phyloP scores from a whole-genome alignment of 2,888 invertebrate species.

The Blomia tropicalis region DNA sequence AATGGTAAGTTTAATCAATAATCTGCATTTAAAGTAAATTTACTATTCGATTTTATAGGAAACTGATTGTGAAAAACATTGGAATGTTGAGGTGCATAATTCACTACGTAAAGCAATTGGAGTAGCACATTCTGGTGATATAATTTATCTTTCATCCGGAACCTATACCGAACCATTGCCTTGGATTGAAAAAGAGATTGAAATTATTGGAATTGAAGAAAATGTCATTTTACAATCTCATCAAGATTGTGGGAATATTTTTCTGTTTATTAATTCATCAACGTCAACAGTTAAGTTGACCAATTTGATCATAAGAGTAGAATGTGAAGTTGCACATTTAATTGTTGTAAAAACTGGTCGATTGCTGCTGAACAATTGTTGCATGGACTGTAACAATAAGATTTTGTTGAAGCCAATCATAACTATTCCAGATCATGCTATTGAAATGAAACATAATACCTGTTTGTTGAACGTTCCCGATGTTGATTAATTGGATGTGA shows the following conservation, averaged over 20 bases:
- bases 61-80: background rate
- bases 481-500: too few relatives aligned
- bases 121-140: constrained; percentile 28
- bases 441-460: background rate
- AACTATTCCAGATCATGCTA: background rate
- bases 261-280: constrained; percentile 19
- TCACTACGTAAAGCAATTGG: constrained; percentile 27
- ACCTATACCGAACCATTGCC: constrained; percentile 28
- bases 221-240: constrained; percentile 26
- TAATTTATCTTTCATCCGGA: constrained; percentile 30
- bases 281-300: constrained; percentile 9
- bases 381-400: constrained; percentile 21
- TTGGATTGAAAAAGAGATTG: constrained; percentile 29
- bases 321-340: constrained; percentile 23
- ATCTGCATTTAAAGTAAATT: too few relatives aligned
- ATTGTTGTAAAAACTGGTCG: constrained; percentile 28
- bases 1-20: background rate
- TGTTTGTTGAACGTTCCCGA: too few relatives aligned
- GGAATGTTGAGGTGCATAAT: constrained; percentile 26
- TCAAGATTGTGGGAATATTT: constrained; percentile 28
- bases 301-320: constrained; percentile 26
- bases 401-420: background rate
- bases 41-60: background rate
- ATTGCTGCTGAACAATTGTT: constrained; percentile 24
- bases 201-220: constrained; percentile 28